phyloP scores from a whole-genome alignment of 2,888 invertebrate genomes.

The Lasioglossum pauxillum region DNA sequence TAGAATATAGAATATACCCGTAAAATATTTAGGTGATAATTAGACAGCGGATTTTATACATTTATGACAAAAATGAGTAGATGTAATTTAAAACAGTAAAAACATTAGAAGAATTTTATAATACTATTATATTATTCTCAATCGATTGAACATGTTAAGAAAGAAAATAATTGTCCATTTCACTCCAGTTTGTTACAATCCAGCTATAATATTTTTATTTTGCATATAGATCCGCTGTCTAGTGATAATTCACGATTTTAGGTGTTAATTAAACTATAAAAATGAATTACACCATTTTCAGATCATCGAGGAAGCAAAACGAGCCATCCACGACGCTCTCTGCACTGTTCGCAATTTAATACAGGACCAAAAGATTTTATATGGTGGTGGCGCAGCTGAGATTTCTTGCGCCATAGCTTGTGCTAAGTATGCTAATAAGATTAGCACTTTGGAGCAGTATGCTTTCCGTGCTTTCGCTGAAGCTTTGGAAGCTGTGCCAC shows the following conservation, averaged over 20 bases:
- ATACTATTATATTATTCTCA: too few species aligned
- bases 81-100: too few species aligned
- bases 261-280: not conserved
- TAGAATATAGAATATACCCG: not conserved
- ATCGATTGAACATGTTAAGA: too few species aligned
- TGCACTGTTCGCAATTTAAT: slow-evolving; percentile 91
- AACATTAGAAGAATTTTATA: too few species aligned
- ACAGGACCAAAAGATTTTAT: slow-evolving; percentile 92
- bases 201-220: too few species aligned
- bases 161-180: too few species aligned
- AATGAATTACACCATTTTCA: slow-evolving; percentile 75
- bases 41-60: too few species aligned
- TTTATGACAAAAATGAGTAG: too few species aligned
- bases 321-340: slow-evolving; percentile 90
- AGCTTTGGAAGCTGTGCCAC: slow-evolving; percentile 96
- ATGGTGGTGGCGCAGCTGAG: slow-evolving; percentile 99
- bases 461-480: slow-evolving; percentile 98
- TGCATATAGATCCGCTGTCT: too few species aligned
- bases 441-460: slow-evolving; percentile 97
- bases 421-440: slow-evolving; percentile 93
- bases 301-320: slow-evolving; percentile 91
- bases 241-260: not conserved
- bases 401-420: slow-evolving; percentile 97
- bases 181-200: too few species aligned
- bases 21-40: not conserved